Percentiles rank a stretch among this genome's conserved stretches.
phyloP scores from a whole-genome alignment of 1,140 invertebrate genomes.

The Macrocentrus cingulum region DNA sequence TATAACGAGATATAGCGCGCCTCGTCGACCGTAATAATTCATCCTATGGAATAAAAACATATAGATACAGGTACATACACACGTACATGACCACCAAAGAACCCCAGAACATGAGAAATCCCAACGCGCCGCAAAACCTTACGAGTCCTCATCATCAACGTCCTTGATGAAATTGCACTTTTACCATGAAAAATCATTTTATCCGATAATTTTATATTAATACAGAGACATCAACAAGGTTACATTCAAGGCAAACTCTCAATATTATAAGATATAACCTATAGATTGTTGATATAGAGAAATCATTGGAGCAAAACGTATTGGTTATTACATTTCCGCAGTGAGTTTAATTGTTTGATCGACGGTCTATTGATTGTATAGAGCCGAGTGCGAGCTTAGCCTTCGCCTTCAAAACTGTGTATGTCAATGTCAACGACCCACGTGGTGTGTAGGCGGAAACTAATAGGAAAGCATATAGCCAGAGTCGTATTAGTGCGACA shows the following conservation, averaged over 20 bases:
- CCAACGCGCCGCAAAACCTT: background rate
- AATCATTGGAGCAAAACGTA: background rate
- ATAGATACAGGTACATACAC: background rate
- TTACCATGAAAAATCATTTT: too few species aligned
- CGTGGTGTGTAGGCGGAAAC: slow-evolving; percentile 40
- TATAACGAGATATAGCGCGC: slow-evolving; percentile 26
- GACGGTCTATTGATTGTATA: slow-evolving; percentile 18
- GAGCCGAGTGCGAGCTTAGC: background rate
- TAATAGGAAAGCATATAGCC: slow-evolving; percentile 41
- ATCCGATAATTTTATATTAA: too few species aligned
- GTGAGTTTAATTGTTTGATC: slow-evolving; percentile 1
- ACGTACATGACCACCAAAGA: slow-evolving; percentile 1
- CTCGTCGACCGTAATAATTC: slow-evolving; percentile 27
- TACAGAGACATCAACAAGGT: too few species aligned
- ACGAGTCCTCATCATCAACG: background rate
- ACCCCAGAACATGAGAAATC: background rate
- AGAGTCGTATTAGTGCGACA: slow-evolving; percentile 3
- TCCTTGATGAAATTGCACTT: too few species aligned
- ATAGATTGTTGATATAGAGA: background rate
- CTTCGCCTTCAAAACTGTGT: slow-evolving; percentile 11
- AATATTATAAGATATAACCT: too few species aligned
- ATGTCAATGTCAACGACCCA: slow-evolving; percentile 45
- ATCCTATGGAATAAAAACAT: slow-evolving; percentile 22
- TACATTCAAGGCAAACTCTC: too few species aligned
- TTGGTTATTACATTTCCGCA: background rate